Evolutionary conservation across 2,888 invertebrate genomes (phyloP), one percentile per base, ranked within the genome.

Genomic region (Epistrophe grossulariae): DNA sequence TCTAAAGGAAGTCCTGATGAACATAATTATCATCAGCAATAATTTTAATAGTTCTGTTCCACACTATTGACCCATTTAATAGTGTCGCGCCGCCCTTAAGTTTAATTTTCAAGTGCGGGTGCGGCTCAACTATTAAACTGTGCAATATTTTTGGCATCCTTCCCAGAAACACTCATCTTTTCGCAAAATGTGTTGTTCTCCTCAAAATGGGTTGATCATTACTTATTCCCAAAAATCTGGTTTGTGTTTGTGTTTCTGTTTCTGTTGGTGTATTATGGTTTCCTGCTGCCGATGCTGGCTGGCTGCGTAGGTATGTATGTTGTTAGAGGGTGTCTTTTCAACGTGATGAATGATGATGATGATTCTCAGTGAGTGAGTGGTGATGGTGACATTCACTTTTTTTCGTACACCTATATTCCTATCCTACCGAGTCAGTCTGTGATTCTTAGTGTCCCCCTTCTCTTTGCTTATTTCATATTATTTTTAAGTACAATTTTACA

Each of bases 341-440:
- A 59, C 38, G 76, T 71, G 71, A 60, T 64, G 62, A 70, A 62
- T 57, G 52, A 64, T 84, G 71, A 78, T 60, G 77, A 76, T 70
- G 74, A 72, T 71, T 64, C 57, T 74, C 57, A 52, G 38, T 55
- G 66, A 77, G 52, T 55, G 66, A 77, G 80, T 84, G 84, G 77
- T 81, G 84, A 84, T 85, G 84, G 78, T 85, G 85, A 85, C 85
- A 85, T 81, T 85, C 85, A 81, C 78, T 78, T 78, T 60, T 78
- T 76, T 24, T 24, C 3, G 3, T 24, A 38, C 40, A 13, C 40
- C 45, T 40, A 0, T 57, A 59, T 17, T 38, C 24, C 24, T 7
- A 40, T 38, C 24, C 24, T 7, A 40, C 38, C 8, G 45, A 68
- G 19, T 35, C 38, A 31, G 64, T 17, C 9, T 38, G 24, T 24